These are phyloP conservation scores for Heterohyrax brucei DNA, from an alignment of 2,797 vertebrate genomes.

Conservation along the genomic window DNA sequence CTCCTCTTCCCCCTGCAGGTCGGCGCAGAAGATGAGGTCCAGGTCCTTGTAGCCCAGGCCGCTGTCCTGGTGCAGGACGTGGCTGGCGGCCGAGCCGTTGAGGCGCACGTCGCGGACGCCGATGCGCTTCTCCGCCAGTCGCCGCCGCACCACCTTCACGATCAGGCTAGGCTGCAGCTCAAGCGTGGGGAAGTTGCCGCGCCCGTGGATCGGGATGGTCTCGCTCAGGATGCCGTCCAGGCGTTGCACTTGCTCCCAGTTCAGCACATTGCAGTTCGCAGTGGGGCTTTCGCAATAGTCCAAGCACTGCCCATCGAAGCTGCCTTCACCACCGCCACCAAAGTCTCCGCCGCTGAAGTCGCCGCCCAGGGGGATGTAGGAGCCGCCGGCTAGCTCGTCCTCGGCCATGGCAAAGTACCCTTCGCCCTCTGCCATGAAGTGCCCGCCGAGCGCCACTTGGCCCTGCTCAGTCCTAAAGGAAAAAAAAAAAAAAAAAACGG, in stretches of 20 bases:
- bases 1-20: constrained; percentile 96
- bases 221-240: constrained; percentile 97
- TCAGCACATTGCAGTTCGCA: constrained; percentile 95
- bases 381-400: constrained; percentile 90
- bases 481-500: constrained; percentile 17
- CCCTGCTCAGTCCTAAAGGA: constrained; percentile 79
- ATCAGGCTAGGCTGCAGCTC: constrained; percentile 98
- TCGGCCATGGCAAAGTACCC: constrained; percentile 94
- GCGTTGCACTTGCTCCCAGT: constrained; percentile 99
- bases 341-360: constrained; percentile 73
- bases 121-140: constrained; percentile 96
- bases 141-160: constrained; percentile 97
- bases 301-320: constrained; percentile 75
- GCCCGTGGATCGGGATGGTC: constrained; percentile 98
- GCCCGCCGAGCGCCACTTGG: constrained; percentile 75
- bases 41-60: constrained; percentile 99
- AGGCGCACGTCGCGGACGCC: constrained; percentile 96
- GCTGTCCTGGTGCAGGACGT: constrained; percentile 97
- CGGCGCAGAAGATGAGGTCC: constrained; percentile 99
- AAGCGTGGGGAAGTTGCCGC: constrained; percentile 99
- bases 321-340: constrained; percentile 39
- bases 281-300: constrained; percentile 88
- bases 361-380: constrained; percentile 80
- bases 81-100: constrained; percentile 98
- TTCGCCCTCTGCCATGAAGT: constrained; percentile 82